Evolutionary conservation across 2,797 vertebrate species (phyloP).

Genomic region (Pempheris klunzingeri): DNA sequence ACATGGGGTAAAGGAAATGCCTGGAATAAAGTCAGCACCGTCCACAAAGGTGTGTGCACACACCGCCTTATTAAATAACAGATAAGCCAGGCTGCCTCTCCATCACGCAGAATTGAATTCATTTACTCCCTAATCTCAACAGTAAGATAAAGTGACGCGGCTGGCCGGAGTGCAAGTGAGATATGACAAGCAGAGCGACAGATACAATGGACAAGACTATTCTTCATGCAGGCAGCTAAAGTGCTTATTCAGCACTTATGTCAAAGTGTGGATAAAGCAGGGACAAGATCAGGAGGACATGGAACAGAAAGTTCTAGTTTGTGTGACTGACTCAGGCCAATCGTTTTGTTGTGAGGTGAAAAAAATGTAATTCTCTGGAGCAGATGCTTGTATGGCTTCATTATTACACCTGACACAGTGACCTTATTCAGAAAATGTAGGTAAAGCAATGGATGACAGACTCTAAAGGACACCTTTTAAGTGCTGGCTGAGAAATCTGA

Average conservation of each 20-base stretch:
- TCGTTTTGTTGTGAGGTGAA: not conserved
- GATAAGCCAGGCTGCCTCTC: slow-evolving; percentile 11
- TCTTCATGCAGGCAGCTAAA: slow-evolving; percentile 36
- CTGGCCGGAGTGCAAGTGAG: slow-evolving; percentile 23
- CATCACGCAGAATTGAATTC: not conserved
- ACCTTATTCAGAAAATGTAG: slow-evolving; percentile 42
- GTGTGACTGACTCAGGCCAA: slow-evolving; percentile 21
- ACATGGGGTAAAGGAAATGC: slow-evolving; percentile 37
- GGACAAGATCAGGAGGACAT: slow-evolving; percentile 21
- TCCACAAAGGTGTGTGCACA: slow-evolving; percentile 32
- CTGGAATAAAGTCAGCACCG: slow-evolving; percentile 32
- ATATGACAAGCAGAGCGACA: slow-evolving; percentile 20
- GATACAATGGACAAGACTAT: slow-evolving; percentile 40
- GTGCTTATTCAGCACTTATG: slow-evolving; percentile 62
- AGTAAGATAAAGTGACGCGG: slow-evolving; percentile 28
- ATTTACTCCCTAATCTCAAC: slow-evolving; percentile 23
- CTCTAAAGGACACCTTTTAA: not conserved
- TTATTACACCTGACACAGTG: slow-evolving; percentile 41
- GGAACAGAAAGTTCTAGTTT: slow-evolving; percentile 23
- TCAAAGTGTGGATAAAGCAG: slow-evolving; percentile 46
- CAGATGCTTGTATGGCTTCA: not conserved
- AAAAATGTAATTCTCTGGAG: not conserved
- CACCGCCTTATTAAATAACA: slow-evolving; percentile 32
- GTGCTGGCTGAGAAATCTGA: not conserved
- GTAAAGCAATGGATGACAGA: slow-evolving; percentile 28